phyloP scores from a whole-genome alignment of 1,140 invertebrate genomes.

The Hylaeus anthracinus region DNA sequence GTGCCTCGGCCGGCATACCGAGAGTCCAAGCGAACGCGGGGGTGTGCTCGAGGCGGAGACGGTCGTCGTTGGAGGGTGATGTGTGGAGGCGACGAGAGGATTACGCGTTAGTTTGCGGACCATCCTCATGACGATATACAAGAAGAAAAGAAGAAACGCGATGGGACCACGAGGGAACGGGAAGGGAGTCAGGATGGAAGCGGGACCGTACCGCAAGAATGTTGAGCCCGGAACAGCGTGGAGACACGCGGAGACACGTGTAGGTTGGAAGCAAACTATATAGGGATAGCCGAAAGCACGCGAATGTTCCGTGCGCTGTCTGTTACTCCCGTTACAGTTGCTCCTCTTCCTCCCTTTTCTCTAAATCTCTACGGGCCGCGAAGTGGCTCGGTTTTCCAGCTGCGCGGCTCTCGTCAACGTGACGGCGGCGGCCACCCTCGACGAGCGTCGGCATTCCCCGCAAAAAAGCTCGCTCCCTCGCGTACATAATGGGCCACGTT shows the following conservation, averaged over 20 bases:
- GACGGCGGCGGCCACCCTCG: constrained; percentile 77
- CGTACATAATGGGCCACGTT: constrained; percentile 60
- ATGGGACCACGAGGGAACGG: neutral
- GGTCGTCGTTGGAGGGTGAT: constrained; percentile 39
- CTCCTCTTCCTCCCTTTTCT: constrained; percentile 53
- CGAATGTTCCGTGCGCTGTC: constrained; percentile 34
- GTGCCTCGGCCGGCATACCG: neutral
- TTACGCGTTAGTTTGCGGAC: constrained; percentile 74
- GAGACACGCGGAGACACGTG: constrained; percentile 78
- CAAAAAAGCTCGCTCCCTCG: constrained; percentile 66
- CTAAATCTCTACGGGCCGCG: constrained; percentile 30
- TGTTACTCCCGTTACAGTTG: constrained; percentile 33
- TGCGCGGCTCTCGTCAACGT: constrained; percentile 78
- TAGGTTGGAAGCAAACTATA: constrained; percentile 75
- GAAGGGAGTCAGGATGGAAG: constrained; percentile 17
- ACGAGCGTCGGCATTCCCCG: constrained; percentile 64
- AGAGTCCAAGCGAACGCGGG: neutral
- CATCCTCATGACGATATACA: constrained; percentile 42
- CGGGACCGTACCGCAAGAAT: constrained; percentile 62
- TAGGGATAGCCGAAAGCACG: constrained; percentile 68
- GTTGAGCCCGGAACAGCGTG: constrained; percentile 70
- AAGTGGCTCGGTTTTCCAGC: constrained; percentile 75
- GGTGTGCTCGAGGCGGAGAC: constrained; percentile 55
- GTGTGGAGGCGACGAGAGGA: constrained; percentile 68
- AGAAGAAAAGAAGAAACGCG: constrained; percentile 43